These are phyloP conservation scores for Rana temporaria DNA, from an alignment of 2,113 vertebrate genomes.

Conservation along the genomic window DNA sequence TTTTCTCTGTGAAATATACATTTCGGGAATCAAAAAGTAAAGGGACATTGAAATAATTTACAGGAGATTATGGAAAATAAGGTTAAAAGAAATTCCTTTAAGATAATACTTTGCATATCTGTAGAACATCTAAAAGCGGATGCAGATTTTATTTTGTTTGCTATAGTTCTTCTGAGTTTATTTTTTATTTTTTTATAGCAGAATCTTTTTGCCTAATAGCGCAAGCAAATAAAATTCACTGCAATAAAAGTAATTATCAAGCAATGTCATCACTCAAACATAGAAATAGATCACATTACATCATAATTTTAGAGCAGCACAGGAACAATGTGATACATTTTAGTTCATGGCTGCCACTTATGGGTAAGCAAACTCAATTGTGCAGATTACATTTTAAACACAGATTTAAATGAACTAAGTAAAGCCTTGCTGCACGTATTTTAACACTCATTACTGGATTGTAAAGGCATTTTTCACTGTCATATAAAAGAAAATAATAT, in stretches of 20 bases:
- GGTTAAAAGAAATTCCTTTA: too few species aligned
- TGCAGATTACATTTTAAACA: constrained; percentile 57
- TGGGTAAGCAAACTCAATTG: constrained; percentile 60
- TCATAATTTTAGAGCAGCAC: constrained; percentile 63
- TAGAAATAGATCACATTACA: constrained; percentile 56
- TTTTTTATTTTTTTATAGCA: not conserved
- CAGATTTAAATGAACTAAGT: constrained; percentile 63
- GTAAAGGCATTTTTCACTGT: constrained; percentile 59
- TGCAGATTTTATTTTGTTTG: not conserved
- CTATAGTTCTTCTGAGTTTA: not conserved
- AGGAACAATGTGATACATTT: constrained; percentile 62
- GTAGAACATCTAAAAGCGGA: not conserved
- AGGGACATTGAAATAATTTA: too few species aligned
- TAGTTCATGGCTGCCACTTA: constrained; percentile 50
- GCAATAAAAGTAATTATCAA: constrained; percentile 58
- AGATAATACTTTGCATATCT: not conserved
- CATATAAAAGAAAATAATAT: constrained; percentile 10
- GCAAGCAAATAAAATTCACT: constrained; percentile 25
- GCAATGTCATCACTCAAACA: constrained; percentile 49
- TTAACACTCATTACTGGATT: constrained; percentile 59
- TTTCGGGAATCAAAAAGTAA: too few species aligned
- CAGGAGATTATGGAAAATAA: too few species aligned
- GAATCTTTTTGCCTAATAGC: constrained; percentile 10
- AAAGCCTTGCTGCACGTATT: constrained; percentile 12
- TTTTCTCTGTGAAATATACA: too few species aligned